Evolutionary conservation across 2,888 invertebrate genomes (phyloP), one percentile per base, ranked within the genome.

Genomic region (Acholoe squamosa): DNA sequence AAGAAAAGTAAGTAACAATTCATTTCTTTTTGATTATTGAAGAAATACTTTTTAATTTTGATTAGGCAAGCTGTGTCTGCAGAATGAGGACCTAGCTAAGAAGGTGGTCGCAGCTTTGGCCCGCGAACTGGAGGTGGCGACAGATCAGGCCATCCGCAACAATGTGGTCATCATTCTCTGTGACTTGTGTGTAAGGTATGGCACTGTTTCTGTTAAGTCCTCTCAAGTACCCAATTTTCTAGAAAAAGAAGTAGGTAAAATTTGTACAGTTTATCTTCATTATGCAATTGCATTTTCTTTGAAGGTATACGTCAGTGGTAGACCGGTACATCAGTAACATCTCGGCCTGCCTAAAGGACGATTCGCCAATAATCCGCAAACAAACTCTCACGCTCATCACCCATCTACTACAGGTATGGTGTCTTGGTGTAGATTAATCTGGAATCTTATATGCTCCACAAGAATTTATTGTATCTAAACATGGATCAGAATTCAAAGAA

Each of bases 331-430:
- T 98, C 92, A 96, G 96, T 16, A 96, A 97, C 67, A 97, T 97
- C 95, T 97, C 97, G 93, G 96, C 96, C n/a, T 97, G 97, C 94
- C 96, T 98, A 94, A 96, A 96, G 92, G 96, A 96, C 91, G 94
- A 96, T 0, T 96, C 96, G 92, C 94, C 96, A 0, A 94, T 96
- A 80, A 97, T 98, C 88, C 96, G 98, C n/a, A 97, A 97, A 91
- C 97, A 97, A 90, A 97, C 97, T 19, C 96, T 97, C 67, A 97
- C 97, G 28, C 96, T 97, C 43, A 96, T 98, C 91, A 97, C 97
- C 0, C 96, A 97, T 31, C 96, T 98, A 28, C 96, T 98, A 91
- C 93, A 95, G 92, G 97, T 94, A 89, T 89, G n/a, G n/a, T n/a
- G n/a, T n/a, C n/a, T n/a, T n/a, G n/a, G n/a, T n/a, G n/a, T n/a